Evolutionary conservation across 2,797 vertebrate species (phyloP), one percentile per base, ranked within the genome.

Genomic region (Calcarius lapponicus): DNA sequence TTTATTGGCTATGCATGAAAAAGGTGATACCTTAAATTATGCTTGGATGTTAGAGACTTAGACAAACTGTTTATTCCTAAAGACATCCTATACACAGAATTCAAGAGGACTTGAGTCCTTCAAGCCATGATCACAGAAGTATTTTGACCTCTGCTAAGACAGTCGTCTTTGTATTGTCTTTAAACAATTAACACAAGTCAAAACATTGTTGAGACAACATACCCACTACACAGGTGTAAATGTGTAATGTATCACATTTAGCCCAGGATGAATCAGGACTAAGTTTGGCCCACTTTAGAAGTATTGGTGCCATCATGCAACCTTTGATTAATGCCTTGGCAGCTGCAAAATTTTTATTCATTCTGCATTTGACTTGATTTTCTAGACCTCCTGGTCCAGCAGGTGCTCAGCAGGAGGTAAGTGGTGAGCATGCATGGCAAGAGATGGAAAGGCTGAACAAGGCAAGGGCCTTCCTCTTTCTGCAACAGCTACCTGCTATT

Each of bases 371-470:
- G 48, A 28, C 24, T 40, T 50, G 42, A 14, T 62, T 85, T 85
- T 58, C 26, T 22, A 42, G 60, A 40, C 4, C 9, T 66, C 40
- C 22, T 60, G 22, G 13, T 76, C 29, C 28, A 53, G 28, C 29
- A 25, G 48, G 4, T 67, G 36, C 61, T 51, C 0, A 0, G 13
- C 17, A 5, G 36, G 28, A 81, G 38, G 38, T 13, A 40, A 40
- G 17, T 32, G 10, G 11, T 57, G 14, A 86, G 17, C 1, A 0
- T 10, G 48, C 20, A 17, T 56, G 31, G 16, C 22, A 56, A 56
- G 56, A 76, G 25, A 10, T 20, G 24, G 19, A 32, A 53, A 83
- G 26, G 18, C 16, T 72, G 45, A 38, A 48, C 25, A 31, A 29
- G 9, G 11, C 1, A 2, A 83, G 22, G 17, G 5, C 18, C 13